A percentile compares a stretch with the other conserved stretches of the same genome.
Conservation (phyloP, 2,113 vertebrate species). For the Baryphthengus martii region DNA sequence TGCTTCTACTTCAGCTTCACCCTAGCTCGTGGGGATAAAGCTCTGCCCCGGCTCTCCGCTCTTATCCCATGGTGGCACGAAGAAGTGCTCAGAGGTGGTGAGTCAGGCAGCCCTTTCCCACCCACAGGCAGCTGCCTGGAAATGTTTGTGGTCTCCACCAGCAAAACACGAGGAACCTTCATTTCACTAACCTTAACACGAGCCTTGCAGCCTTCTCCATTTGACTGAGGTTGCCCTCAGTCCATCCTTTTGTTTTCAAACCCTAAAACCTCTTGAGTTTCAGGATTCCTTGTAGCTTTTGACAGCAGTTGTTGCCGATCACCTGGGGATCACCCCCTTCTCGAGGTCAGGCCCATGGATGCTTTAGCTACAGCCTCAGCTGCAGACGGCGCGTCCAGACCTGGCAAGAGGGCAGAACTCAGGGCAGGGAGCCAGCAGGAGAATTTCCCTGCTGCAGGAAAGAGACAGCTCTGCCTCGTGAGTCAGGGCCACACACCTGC, state of each 20-base stretch:
- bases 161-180: not conserved
- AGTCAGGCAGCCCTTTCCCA: slow-evolving; percentile 36
- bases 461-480: not conserved
- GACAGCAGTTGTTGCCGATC: not conserved
- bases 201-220: not conserved
- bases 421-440: not conserved
- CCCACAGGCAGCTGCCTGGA: slow-evolving; percentile 51
- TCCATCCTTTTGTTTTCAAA: not conserved
- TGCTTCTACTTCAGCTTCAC: not conserved
- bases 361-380: not conserved
- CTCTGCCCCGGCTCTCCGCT: not conserved
- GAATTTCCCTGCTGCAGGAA: not conserved
- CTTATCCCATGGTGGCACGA: not conserved
- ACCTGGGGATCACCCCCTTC: not conserved
- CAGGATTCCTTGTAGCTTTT: not conserved
- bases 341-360: not conserved
- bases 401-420: not conserved
- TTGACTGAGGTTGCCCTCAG: slow-evolving; percentile 20
- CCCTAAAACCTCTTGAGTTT: not conserved
- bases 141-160: slow-evolving; percentile 38
- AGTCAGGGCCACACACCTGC: not conserved
- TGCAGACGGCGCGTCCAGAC: accelerated
- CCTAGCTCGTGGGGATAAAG: not conserved
- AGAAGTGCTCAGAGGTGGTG: not conserved
- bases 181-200: not conserved